Evolutionary conservation across 2,113 vertebrate genomes (phyloP).

Genomic region (Lepus europaeus): DNA sequence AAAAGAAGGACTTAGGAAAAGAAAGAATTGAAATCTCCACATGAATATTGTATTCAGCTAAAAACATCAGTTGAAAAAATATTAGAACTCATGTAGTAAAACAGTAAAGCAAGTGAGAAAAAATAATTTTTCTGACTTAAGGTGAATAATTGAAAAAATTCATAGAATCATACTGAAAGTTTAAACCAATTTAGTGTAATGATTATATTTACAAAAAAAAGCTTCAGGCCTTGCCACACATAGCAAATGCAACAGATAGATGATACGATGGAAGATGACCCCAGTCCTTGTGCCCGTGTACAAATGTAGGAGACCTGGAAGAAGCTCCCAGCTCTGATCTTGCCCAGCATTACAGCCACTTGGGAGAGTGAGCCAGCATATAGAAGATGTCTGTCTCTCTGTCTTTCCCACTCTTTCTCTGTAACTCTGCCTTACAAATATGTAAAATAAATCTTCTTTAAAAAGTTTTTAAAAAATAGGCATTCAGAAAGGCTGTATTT

Average conservation of each 20-base stretch:
- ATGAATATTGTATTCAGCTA: constrained; percentile 28
- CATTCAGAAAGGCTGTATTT: neutral
- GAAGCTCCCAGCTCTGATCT: no score
- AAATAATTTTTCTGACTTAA: neutral
- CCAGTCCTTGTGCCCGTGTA: no score
- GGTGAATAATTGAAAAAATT: constrained; percentile 36
- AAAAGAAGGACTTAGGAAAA: constrained; percentile 15
- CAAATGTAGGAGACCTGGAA: no score
- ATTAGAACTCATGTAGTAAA: neutral
- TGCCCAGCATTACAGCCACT: no score
- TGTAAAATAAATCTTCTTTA: no score
- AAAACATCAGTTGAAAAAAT: neutral
- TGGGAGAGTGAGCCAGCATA: no score
- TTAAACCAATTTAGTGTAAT: constrained; percentile 62
- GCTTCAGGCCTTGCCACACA: neutral
- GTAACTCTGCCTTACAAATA: no score
- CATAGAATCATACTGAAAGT: constrained; percentile 45
- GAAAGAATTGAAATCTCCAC: constrained; percentile 29
- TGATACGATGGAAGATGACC: neutral
- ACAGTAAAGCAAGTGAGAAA: constrained; percentile 7
- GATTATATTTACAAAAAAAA: constrained; percentile 41
- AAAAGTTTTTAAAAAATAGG: constrained; percentile 3
- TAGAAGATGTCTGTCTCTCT: no score
- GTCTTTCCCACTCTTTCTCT: no score
- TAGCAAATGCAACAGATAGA: neutral